These are phyloP conservation scores for Orthochromis malagaraziensis DNA, from an alignment of 2,113 vertebrate species.

Conservation along the genomic window DNA sequence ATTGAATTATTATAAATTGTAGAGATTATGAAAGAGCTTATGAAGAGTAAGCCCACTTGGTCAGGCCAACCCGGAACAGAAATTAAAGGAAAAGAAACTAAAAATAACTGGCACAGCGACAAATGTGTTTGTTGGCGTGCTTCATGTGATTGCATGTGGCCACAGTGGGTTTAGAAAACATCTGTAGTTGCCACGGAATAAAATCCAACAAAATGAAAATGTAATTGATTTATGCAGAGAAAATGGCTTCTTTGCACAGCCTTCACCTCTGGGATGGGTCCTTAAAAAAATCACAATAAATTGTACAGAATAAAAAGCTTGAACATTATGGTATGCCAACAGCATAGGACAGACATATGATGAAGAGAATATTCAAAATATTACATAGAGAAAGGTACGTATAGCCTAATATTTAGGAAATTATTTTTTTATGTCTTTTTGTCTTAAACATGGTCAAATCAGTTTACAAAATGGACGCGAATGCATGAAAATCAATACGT, in stretches of 20 bases:
- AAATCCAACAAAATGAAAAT: conserved; percentile 27
- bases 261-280: not conserved
- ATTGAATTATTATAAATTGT: not conserved
- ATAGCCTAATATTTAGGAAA: not conserved
- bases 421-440: not conserved
- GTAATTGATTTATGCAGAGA: conserved; percentile 16
- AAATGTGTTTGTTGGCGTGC: not conserved
- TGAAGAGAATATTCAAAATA: not conserved
- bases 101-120: not conserved
- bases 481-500: not conserved
- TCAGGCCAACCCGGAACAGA: not conserved
- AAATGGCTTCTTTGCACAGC: not conserved
- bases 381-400: not conserved
- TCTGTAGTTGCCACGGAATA: not conserved
- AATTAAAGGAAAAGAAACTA: not conserved
- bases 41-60: not conserved
- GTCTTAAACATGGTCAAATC: not conserved
- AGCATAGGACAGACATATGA: not conserved
- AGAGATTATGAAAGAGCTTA: not conserved
- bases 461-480: not conserved
- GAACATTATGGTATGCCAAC: not conserved
- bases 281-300: not conserved
- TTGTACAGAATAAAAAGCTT: not conserved
- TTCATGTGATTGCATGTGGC: not conserved
- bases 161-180: not conserved